Conservation (phyloP, 2,888 invertebrate genomes). For the Xylota sylvarum region DNA sequence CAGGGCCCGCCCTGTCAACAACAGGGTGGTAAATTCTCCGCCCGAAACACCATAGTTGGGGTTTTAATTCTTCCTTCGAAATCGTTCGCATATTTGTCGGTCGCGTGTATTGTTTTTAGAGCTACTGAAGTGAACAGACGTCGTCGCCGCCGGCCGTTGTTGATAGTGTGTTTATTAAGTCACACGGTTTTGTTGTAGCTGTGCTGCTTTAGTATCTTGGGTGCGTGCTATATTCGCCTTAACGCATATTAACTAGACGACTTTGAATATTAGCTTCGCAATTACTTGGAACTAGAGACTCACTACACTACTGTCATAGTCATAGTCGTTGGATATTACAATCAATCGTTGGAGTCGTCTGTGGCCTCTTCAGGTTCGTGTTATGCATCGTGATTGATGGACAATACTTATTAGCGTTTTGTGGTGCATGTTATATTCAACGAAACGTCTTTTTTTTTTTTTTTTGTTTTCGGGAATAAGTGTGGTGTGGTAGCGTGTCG, state of each 20-base stretch:
- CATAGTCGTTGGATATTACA: slow-evolving; percentile 18
- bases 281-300: slow-evolving; percentile 42
- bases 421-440: slow-evolving; percentile 62
- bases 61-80: slow-evolving; percentile 44
- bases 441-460: slow-evolving; percentile 36
- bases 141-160: slow-evolving; percentile 12
- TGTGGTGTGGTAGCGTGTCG: slow-evolving; percentile 28
- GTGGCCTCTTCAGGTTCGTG: slow-evolving; percentile 50
- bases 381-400: slow-evolving; percentile 67
- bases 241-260: slow-evolving; percentile 59
- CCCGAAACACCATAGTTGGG: slow-evolving; percentile 19
- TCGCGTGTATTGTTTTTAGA: slow-evolving; percentile 62
- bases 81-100: slow-evolving; percentile 11
- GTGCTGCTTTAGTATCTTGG: slow-evolving; percentile 16
- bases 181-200: slow-evolving; percentile 20
- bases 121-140: slow-evolving; percentile 69
- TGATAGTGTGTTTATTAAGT: slow-evolving; percentile 31
- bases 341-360: slow-evolving; percentile 34
- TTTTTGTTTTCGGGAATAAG: slow-evolving; percentile 51
- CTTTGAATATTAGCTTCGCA: slow-evolving; percentile 64
- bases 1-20: slow-evolving; percentile 32
- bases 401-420: slow-evolving; percentile 60
- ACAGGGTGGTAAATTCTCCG: slow-evolving; percentile 30
- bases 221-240: slow-evolving; percentile 52
- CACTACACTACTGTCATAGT: background rate